Conservation (phyloP, 2,888 invertebrate species). For the Blastobasis lacticolella region DNA sequence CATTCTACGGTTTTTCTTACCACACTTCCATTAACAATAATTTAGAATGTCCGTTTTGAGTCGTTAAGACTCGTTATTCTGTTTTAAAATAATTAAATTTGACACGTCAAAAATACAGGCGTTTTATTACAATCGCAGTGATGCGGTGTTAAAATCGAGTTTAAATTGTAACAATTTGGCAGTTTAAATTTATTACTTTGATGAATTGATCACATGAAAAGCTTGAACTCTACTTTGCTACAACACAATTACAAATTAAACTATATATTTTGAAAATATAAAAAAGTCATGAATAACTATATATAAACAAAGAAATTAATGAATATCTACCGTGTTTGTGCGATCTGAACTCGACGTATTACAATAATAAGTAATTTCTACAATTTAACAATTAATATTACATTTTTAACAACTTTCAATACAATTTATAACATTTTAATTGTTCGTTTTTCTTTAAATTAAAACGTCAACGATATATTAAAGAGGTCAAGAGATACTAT, state of each 20-base stretch:
- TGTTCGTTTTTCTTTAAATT: slow-evolving; percentile 25
- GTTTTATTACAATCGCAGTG: no score
- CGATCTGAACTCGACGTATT: slow-evolving; percentile 58
- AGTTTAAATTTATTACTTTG: slow-evolving; percentile 27
- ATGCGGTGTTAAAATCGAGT: slow-evolving; percentile 16
- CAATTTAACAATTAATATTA: slow-evolving; percentile 49
- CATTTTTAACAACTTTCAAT: slow-evolving; percentile 43
- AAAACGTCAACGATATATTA: slow-evolving; percentile 44
- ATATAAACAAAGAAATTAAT: background rate
- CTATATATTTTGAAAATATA: background rate
- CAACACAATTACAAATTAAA: background rate
- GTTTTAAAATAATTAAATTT: slow-evolving; percentile 26
- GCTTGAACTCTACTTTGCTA: background rate
- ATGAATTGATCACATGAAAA: slow-evolving; percentile 10
- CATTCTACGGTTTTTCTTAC: slow-evolving; percentile 19
- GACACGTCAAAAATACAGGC: slow-evolving; percentile 22
- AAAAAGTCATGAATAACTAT: background rate
- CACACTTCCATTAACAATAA: slow-evolving; percentile 29
- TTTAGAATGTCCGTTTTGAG: slow-evolving; percentile 44
- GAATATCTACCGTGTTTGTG: slow-evolving; percentile 57
- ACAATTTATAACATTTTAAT: slow-evolving; percentile 46
- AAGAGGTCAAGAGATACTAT: no score
- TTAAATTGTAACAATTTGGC: slow-evolving; percentile 32
- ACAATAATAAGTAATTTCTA: slow-evolving; percentile 33
- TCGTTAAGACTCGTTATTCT: slow-evolving; percentile 17